phyloP scores from a whole-genome alignment of 1,140 invertebrate genomes.

The Oreohelix idahoensis region DNA sequence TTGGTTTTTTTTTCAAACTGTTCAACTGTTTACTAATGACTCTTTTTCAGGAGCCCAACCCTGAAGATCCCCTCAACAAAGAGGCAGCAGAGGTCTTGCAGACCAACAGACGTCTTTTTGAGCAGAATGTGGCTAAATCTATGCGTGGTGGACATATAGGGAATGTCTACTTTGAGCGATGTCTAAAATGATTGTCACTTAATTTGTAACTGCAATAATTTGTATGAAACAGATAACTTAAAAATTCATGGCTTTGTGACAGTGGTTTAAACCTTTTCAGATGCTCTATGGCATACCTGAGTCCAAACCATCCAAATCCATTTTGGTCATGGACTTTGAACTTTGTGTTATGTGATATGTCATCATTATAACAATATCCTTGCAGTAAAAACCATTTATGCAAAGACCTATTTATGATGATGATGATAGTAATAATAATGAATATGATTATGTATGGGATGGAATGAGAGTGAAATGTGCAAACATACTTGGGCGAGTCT shows the following conservation, averaged over 20 bases:
- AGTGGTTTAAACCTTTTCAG: not conserved
- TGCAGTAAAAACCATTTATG: no score
- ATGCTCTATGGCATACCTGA: no score
- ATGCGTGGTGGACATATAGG: conserved; percentile 96
- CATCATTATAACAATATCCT: no score
- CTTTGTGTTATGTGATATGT: no score
- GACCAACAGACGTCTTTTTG: conserved; percentile 93
- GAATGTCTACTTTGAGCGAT: conserved; percentile 93
- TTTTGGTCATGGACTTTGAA: no score
- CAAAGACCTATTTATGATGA: no score
- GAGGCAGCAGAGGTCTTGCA: conserved; percentile 98
- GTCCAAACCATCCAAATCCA: no score
- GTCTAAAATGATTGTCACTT: conserved; percentile 86
- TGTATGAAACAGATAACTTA: not conserved
- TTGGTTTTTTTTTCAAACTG: no score
- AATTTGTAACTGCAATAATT: not conserved
- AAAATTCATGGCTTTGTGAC: not conserved
- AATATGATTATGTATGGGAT: no score
- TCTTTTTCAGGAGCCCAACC: conserved; percentile 90
- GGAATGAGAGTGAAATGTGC: no score
- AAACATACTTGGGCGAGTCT: no score
- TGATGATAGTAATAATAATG: no score
- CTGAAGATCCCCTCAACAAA: conserved; percentile 98
- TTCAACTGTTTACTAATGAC: not conserved
- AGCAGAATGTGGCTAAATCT: conserved; percentile 95